Percentiles rank a stretch among this genome's conserved stretches.
Conservation (phyloP, 2,797 vertebrate genomes). For the Schizopygopsis pylzovi region DNA sequence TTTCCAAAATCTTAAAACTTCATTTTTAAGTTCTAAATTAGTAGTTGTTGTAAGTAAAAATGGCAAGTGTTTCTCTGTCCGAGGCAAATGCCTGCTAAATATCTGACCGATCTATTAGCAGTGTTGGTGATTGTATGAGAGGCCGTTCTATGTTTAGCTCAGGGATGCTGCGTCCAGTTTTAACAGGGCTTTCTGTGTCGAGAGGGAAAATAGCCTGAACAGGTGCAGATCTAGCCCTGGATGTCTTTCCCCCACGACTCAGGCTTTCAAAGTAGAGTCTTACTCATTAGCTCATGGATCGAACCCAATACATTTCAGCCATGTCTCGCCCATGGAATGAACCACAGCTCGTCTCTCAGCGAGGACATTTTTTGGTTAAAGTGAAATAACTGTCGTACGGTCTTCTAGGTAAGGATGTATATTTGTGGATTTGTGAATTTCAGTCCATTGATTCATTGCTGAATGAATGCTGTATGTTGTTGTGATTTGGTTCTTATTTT, state of each 20-base stretch:
- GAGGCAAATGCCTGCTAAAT: background rate
- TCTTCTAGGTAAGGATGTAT: slow-evolving; percentile 8
- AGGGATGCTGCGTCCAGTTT: slow-evolving; percentile 11
- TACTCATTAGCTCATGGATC: slow-evolving; percentile 63
- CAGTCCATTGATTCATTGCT: background rate
- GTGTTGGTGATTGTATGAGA: slow-evolving; percentile 4
- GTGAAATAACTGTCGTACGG: background rate
- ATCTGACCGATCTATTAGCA: background rate
- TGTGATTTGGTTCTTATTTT: background rate
- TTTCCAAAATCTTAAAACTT: background rate
- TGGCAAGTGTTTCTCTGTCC: background rate
- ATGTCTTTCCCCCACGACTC: slow-evolving; percentile 61
- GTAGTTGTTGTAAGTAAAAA: background rate
- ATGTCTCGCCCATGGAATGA: background rate
- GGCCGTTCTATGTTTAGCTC: slow-evolving; percentile 25
- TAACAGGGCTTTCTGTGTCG: slow-evolving; percentile 24
- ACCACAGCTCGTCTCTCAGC: background rate
- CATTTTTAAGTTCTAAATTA: background rate
- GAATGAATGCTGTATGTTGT: background rate
- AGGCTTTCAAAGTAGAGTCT: slow-evolving; percentile 75
- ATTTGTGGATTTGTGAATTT: background rate
- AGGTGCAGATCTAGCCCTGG: slow-evolving; percentile 6
- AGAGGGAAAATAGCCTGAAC: slow-evolving; percentile 22
- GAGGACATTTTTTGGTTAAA: background rate
- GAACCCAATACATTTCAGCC: slow-evolving; percentile 47